Percentiles rank a stretch among this genome's conserved stretches.
phyloP scores from a whole-genome alignment of 1,140 invertebrate genomes.

The Diorhabda carinulata region DNA sequence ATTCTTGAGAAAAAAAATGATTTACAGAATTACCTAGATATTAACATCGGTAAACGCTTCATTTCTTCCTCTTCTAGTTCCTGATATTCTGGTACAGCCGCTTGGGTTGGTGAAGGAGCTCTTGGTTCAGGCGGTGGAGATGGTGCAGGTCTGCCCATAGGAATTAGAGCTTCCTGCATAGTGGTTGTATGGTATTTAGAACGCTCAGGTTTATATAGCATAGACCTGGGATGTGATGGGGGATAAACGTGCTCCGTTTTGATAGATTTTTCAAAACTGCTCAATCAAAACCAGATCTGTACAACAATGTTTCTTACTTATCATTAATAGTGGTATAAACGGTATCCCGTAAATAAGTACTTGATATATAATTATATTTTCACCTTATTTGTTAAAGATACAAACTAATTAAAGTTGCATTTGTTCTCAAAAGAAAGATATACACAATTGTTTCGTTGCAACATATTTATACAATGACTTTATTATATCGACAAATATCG shows the following conservation, averaged over 20 bases:
- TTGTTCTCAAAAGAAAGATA: too few relatives aligned
- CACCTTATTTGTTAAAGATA: too few relatives aligned
- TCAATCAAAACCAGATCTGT: not conserved
- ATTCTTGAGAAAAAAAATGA: too few relatives aligned
- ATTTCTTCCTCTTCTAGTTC: conserved; percentile 15
- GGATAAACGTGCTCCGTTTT: conserved; percentile 16
- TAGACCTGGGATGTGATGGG: conserved; percentile 10
- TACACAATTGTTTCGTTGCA: too few relatives aligned
- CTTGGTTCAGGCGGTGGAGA: conserved; percentile 12
- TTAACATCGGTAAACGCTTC: conserved; percentile 52
- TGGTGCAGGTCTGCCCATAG: conserved; percentile 26
- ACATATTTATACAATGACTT: too few relatives aligned
- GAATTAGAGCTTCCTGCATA: conserved; percentile 34
- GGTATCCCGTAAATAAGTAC: too few relatives aligned
- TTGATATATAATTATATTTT: too few relatives aligned
- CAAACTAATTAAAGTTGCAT: too few relatives aligned
- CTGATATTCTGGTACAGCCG: not conserved
- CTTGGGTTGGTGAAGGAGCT: conserved; percentile 23
- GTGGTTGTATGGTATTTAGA: conserved; percentile 9
- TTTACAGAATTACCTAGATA: conserved; percentile 53
- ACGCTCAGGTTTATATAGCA: conserved; percentile 29
- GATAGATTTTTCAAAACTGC: not conserved
- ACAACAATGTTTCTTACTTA: not conserved
- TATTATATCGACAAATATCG: too few relatives aligned
- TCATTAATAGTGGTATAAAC: too few relatives aligned